Conservation (phyloP, 2,113 vertebrate species). For the Scopus umbretta region DNA sequence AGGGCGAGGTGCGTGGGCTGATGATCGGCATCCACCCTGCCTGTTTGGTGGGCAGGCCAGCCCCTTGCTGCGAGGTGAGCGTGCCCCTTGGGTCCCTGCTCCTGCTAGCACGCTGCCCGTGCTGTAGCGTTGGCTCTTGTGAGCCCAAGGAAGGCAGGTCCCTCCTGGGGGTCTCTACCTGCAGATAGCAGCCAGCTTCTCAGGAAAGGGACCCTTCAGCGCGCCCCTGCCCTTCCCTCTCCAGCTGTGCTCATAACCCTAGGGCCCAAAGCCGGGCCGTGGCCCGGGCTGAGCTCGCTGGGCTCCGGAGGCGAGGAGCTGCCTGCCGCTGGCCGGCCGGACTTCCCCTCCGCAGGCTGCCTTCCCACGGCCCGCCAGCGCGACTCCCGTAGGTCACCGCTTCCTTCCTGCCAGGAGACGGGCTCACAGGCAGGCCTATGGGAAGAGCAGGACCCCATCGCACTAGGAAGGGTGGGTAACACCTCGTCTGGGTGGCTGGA, state of each 20-base stretch:
- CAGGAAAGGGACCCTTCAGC: background rate
- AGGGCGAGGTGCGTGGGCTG: background rate
- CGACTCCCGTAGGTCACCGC: background rate
- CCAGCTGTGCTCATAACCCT: background rate
- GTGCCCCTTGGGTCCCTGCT: background rate
- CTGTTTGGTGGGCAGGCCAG: too few species aligned
- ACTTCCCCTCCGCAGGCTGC: background rate
- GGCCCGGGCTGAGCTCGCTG: rapidly evolving
- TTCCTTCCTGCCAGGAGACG: slow-evolving; percentile 8
- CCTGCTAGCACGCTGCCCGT: background rate
- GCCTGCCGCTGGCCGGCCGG: background rate
- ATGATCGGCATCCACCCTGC: background rate
- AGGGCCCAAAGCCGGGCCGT: background rate
- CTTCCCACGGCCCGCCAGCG: background rate
- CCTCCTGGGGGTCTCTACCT: background rate
- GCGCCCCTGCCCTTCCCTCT: background rate
- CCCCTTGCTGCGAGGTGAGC: background rate
- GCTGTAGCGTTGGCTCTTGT: background rate
- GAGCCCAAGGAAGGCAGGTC: background rate
- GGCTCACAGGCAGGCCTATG: background rate
- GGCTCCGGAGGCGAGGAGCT: background rate
- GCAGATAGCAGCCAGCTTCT: background rate
- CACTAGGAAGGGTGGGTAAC: background rate
- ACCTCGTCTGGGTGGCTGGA: background rate
- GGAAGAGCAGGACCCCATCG: background rate